phyloP scores from a whole-genome alignment of 2,113 vertebrate species.

The Tricholaema leucomelas region DNA sequence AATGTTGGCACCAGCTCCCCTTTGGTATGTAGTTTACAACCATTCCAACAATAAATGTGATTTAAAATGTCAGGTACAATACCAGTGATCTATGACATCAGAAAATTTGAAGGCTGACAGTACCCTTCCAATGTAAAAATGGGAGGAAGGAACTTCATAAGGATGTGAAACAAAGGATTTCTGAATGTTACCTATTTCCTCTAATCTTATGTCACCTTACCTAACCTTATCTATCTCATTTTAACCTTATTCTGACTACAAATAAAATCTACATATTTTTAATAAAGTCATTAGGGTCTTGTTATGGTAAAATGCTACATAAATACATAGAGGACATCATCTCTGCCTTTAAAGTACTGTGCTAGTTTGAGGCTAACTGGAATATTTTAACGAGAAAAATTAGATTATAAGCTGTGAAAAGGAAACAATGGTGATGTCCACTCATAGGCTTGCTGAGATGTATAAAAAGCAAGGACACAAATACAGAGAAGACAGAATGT shows the following conservation, averaged over 20 bases:
- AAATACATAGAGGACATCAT: not conserved
- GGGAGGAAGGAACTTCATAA: not conserved
- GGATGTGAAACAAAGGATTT: not conserved
- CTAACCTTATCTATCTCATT: not conserved
- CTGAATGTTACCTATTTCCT: not conserved
- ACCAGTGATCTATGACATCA: accelerated
- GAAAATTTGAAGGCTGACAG: not conserved
- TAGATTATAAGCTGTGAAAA: too few relatives aligned
- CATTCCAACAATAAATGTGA: not conserved
- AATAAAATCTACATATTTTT: not conserved
- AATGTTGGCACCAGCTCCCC: not conserved
- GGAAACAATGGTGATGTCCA: too few relatives aligned
- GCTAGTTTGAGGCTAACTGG: too few relatives aligned
- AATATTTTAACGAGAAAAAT: too few relatives aligned
- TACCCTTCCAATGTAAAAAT: not conserved
- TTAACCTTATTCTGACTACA: not conserved
- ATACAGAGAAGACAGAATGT: too few relatives aligned
- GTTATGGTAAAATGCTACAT: not conserved
- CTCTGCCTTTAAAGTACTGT: not conserved
- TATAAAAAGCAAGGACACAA: too few relatives aligned
- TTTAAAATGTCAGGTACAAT: not conserved
- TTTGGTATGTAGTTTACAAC: not conserved
- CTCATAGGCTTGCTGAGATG: too few relatives aligned
- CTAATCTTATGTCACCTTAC: too few relatives aligned
- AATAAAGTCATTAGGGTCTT: not conserved